Base-by-base conservation (phyloP, 2,888 invertebrate species). In the Deilephila porcellus region DNA sequence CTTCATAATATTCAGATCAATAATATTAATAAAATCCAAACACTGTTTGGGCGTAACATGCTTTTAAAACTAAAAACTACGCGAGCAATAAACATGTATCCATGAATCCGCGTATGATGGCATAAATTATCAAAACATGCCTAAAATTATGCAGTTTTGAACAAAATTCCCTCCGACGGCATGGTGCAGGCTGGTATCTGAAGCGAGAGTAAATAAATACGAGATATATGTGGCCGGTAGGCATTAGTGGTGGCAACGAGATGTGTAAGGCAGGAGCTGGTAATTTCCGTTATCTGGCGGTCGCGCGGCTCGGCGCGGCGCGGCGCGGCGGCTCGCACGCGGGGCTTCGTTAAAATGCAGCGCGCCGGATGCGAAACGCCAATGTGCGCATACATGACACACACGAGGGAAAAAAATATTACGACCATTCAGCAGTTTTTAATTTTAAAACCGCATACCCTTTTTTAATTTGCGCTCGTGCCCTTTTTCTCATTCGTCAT, bases 281-380 rank as follows among this genome's bases (percentile, higher is more conserved):
- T 89, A 88, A 90, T 91, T 90, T 90, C 90, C 90, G 91, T 87
- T 89, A 90, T 90, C 90, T 87, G 86, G 81, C 83, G 81, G 83
- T 78, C 81, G 81, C 76, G 71, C 71, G 63, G 53, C 67, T 64
- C 77, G 25, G 25, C 25, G 25, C 25, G 25, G 25, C 25, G 25
- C 25, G 25, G 25, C 25, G 25, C 25, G 25, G 67, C 60, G 76
- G 70, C 77, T 71, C 62, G 76, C 75, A 75, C 76, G 76, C 60
- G 81, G 79, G 77, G 85, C 82, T 86, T 90, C 91, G 90, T 91
- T 91, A 91, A 90, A 90, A 90, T 91, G 90, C 90, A 90, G 81
- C 86, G 83, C 87, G 83, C 84, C 88, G 90, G 90, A 90, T 90
- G 86, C 88, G 82, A 86, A 86, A 86, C 83, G 87, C 87, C 88